Base-by-base conservation (phyloP, 2,797 vertebrate species). In the Manis javanica region DNA sequence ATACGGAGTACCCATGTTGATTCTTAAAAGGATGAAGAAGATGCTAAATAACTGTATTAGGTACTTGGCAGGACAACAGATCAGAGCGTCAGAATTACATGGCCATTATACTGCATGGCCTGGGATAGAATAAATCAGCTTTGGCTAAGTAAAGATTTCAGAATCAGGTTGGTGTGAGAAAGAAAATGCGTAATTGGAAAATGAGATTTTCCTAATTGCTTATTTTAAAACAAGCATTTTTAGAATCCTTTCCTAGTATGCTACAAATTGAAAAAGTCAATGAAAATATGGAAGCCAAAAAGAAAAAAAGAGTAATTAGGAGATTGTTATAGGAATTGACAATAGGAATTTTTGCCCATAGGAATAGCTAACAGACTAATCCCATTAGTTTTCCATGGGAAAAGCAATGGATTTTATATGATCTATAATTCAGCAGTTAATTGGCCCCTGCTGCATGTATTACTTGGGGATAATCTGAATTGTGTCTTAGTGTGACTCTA, bases 1-100 rank as follows among this genome's bases (percentile, higher is more conserved):
- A 31, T 72, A 39, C 39, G 46, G 72, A 95, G 31, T 63, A 71
- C 69, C 42, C 53, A 29, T 37, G 86, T 37, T 39, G 90, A 75
- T 53, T 83, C 59, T 79, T 55, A 79, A n/a, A 1, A 66, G 34
- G 55, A 92, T 12, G 31, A 82, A 53, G 85, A 64, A 66, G 69
- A 92, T 14, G 61, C 71, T 42, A 19, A 95, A 49, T 46, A 79
- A 72, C 39, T 53, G 15, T 46, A 72, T 68, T 64, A 64, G 4
- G 39, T 79, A 82, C 57, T 83, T 82, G 93, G 92, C 78, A 97
- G 87, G 91, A 96, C 90, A 87, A 97, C 96, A 97, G 82, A 96
- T 69, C 11, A 0, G 68, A 61, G 49, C 85, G 42, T 55, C 53
- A 86, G 11, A 24, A 97, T 55, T 84, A 91, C 85, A 94, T 0